Evolutionary conservation across 2,888 invertebrate genomes (phyloP), one percentile per base, ranked within the genome.

Genomic region (Macaria liturata): DNA sequence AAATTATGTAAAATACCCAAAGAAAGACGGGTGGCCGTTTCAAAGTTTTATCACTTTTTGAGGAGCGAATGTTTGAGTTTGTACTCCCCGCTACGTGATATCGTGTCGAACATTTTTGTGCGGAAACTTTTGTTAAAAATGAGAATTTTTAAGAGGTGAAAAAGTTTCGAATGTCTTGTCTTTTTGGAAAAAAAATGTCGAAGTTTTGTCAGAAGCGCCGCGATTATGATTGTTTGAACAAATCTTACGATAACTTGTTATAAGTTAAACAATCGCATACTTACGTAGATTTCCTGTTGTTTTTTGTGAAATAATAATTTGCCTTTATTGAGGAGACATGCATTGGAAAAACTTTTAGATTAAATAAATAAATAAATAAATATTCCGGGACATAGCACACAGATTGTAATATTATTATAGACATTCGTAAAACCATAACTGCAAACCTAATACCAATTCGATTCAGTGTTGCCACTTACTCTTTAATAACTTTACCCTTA

Each of bases 1-100:
- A 75, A 81, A 78, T 81, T 80, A 80, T 80, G 78, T 73, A 76
- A 78, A 80, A 74, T 70, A 65, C 65, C 59, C 61, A 63, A 59
- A 66, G 67, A 69, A 68, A 64, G 65, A 65, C 59, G 59, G 55
- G 65, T 69, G 70, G 70, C 67, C 62, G 69, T 69, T 66, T 55
- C 56, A 62, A 71, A 75, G 72, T 75, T 75, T 66, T 69, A 72
- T 69, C 64, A 72, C 76, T 73, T 71, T 74, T 61, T 65, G 62
- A 64, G 66, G 60, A 68, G 62, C 56, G 51, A 64, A 64, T 65
- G 66, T 66, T 63, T 54, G 62, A 66, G 64, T 69, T 64, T 54
- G 50, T 37, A 50, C 50, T 43, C 54, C 49, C 53, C 20, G 32
- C 49, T 46, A 69, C 71, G 70, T 70, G 65, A 57, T 59, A 46